Base-by-base conservation (phyloP, 2,113 vertebrate species). In the Alces alces region DNA sequence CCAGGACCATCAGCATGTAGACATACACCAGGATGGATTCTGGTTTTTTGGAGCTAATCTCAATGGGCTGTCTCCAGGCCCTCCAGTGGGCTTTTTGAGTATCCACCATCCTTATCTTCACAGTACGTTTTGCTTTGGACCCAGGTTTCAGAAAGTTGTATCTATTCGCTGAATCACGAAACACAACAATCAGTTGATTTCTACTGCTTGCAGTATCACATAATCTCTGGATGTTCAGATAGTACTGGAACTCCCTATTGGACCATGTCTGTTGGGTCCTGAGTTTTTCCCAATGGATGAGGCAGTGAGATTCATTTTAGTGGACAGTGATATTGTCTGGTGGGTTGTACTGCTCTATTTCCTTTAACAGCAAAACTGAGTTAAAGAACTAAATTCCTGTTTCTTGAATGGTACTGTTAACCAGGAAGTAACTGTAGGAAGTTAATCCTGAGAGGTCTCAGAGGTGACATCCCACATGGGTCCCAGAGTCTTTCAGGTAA, bases 311-410 rank as follows among this genome's bases (percentile, higher is more conserved):
- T 30, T 0, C 0, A 4, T 61, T 93, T 54, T 98, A 98, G 12
- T 5, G 36, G 45, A 7, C 91, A 16, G 45, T 83, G 83, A 98
- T 21, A 7, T 98, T 97, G 84, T 45, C 7, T 13, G 98, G 98
- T 27, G 98, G 89, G 89, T 90, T 91, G 33, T 98, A 70, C 60
- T 78, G 85, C 96, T 99, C 98, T 99, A 54, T 54, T 54, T 54
- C 52, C 16, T 54, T 54, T 54, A 54, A 54, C 5, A 54, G 52
- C 52, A 54, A 54, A 54, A 54, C 52, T 54, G 52, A 54, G 5
- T 54, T 6, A 16, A 6, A 54, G 52, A 54, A 54, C 16, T 54
- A 19, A 5, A 54, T 54, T 54, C 16, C 52, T 19, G 52, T 54
- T 54, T 17, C 52, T 54, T 54, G 16, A 5, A 19, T 54, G 52